A percentile compares a stretch with the other conserved stretches of the same genome.
Evolutionary conservation across 2,888 invertebrate species (phyloP).

Genomic region (Conomelus anceps): DNA sequence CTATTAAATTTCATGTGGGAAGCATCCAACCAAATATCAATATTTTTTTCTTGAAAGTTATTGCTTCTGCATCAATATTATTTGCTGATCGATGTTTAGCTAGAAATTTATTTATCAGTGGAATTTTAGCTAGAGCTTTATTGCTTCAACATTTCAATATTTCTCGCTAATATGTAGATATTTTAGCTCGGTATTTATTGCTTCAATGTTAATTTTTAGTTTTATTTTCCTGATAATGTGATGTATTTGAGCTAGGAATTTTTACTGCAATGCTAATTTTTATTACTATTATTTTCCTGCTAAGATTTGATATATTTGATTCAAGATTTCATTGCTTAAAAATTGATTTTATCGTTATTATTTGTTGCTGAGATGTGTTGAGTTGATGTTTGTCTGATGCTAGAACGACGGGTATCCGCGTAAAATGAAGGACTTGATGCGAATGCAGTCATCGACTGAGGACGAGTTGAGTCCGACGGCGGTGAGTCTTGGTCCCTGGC

Average conservation of each 20-base stretch:
- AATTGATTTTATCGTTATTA: constrained; percentile 47
- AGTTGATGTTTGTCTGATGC: constrained; percentile 35
- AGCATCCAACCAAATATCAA: no score
- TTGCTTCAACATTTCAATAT: constrained; percentile 15
- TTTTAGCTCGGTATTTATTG: constrained; percentile 33
- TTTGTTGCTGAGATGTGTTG: constrained; percentile 31
- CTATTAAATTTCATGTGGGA: no score
- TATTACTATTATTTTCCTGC: no score
- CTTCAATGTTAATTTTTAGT: constrained; percentile 32
- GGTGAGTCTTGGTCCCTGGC: background rate
- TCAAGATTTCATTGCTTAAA: no score
- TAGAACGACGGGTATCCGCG: constrained; percentile 70
- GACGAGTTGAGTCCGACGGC: background rate
- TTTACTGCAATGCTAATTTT: no score
- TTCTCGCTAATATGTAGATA: constrained; percentile 34
- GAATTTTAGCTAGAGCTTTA: background rate
- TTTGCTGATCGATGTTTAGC: background rate
- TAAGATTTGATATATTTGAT: no score
- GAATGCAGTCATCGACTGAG: constrained; percentile 19
- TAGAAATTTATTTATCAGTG: background rate
- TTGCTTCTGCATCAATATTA: background rate
- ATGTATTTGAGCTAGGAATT: background rate
- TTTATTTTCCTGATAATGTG: constrained; percentile 24
- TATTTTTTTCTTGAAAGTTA: no score
- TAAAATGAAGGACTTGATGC: constrained; percentile 73